Evolutionary conservation across 2,888 invertebrate genomes (phyloP).

Genomic region (Perizoma flavofasciatum): DNA sequence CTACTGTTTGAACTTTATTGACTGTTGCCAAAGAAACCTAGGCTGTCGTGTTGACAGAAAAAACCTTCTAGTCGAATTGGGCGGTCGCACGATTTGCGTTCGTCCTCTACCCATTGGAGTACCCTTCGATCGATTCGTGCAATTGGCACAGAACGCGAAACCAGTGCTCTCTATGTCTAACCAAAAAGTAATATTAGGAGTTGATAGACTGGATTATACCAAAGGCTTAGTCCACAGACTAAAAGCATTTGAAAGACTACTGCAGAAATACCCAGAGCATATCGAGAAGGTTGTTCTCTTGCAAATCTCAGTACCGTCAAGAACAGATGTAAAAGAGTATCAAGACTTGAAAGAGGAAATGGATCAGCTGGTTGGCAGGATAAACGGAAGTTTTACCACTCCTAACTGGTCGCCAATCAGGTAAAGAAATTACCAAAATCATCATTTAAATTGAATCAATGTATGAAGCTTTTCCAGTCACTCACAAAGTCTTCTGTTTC

Average conservation of each 20-base stretch:
- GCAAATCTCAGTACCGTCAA: constrained; percentile 94
- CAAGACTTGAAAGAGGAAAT: constrained; percentile 95
- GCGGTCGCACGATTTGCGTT: constrained; percentile 92
- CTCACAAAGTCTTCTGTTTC: constrained; percentile 17
- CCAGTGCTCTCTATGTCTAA: constrained; percentile 86
- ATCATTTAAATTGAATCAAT: neutral
- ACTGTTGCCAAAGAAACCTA: constrained; percentile 93
- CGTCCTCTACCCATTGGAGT: constrained; percentile 95
- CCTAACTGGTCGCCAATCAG: constrained; percentile 96
- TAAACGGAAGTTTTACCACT: constrained; percentile 94
- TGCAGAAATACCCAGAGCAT: constrained; percentile 93
- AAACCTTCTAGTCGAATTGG: constrained; percentile 93
- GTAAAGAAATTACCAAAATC: constrained; percentile 39
- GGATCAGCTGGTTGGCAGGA: constrained; percentile 94
- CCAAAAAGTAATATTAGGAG: constrained; percentile 93
- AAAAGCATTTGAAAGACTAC: constrained; percentile 91
- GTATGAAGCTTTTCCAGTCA: neutral
- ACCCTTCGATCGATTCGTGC: constrained; percentile 93
- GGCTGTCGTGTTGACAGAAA: constrained; percentile 95
- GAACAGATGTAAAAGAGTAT: constrained; percentile 95
- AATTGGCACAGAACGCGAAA: constrained; percentile 88
- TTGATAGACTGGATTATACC: constrained; percentile 95
- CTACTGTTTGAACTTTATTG: constrained; percentile 95
- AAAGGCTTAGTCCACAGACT: constrained; percentile 93
- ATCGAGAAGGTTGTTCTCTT: constrained; percentile 91